Evolutionary conservation across 1,140 invertebrate genomes (phyloP), one percentile per base, ranked within the genome.

Genomic region (Holcopasites calliopsidis): DNA sequence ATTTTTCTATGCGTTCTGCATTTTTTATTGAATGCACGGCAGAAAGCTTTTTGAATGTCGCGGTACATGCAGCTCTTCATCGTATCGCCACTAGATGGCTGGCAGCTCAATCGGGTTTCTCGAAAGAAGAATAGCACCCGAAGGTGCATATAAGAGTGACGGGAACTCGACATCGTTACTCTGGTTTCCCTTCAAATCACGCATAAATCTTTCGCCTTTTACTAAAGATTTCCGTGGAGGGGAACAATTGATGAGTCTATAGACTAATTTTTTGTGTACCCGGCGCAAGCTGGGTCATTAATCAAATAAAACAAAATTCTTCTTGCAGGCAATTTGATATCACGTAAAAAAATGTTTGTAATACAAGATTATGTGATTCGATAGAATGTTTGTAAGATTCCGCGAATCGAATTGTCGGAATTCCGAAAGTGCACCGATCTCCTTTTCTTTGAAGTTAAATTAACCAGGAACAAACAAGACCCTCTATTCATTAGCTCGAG

Each of bases 141-240:
- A 0, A 11, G 6, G 2, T 6, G 1, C 2, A 82, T 50, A 82
- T 80, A 72, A 23, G 3, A 18, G 2, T 3, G 2, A 0, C 8
- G 10, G 5, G 2, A 11, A 31, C 0, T 0, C 0, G 1, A 1
- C 0, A 0, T 61, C 11, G 1, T n/a, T 1, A 77, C 70, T 83
- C 82, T 77, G 77, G 74, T 80, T 84, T 80, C 82, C 74, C 82
- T 84, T 84, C 82, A 84, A 74, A 10, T 33, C 44, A 83, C 82
- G 82, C 10, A 84, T 83, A 84, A 83, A 84, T 84, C 82, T 84
- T 84, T 84, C 82, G 82, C 82, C 82, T 84, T 84, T 84, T 84
- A 84, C 83, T 84, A 84, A 84, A 84, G 83, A 84, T 84, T 84
- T 84, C 83, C 83, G 83, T 84, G 83, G 83, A 83, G 83, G 81